These are phyloP conservation scores for Hiodon tergisus DNA, from an alignment of 2,113 vertebrate species.

Conservation along the genomic window DNA sequence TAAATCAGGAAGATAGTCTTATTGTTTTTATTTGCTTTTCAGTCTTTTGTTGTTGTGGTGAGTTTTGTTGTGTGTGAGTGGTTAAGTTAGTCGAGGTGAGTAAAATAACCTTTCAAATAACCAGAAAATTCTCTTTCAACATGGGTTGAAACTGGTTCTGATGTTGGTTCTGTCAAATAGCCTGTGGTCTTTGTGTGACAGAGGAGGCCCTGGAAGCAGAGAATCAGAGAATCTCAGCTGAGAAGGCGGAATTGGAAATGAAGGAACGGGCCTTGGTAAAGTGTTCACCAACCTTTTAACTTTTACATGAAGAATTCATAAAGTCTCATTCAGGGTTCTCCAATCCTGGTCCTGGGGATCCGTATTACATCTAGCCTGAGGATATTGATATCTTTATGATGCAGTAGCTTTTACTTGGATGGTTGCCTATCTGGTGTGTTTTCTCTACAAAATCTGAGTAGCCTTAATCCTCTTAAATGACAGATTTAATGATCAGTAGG, in stretches of 20 bases:
- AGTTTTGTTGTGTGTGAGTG: not conserved
- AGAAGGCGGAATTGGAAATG: slow-evolving; percentile 18
- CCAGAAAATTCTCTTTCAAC: not conserved
- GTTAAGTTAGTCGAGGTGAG: not conserved
- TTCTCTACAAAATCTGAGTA: no score
- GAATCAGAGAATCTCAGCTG: not conserved
- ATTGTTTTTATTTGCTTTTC: not conserved
- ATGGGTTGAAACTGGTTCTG: not conserved
- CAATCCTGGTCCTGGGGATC: not conserved
- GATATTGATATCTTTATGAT: no score
- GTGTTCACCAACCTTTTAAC: slow-evolving; percentile 8
- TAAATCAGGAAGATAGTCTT: not conserved
- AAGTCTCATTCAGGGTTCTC: not conserved
- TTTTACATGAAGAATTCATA: not conserved
- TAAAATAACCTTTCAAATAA: not conserved
- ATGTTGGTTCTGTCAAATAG: not conserved
- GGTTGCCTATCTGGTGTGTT: no score
- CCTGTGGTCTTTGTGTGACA: slow-evolving; percentile 2
- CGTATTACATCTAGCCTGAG: no score
- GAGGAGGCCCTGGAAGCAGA: slow-evolving; percentile 6
- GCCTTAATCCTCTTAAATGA: no score
- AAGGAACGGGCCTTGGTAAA: slow-evolving; percentile 43
- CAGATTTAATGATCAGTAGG: no score
- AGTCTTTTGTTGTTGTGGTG: not conserved
- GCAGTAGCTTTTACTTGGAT: no score